phyloP scores from a whole-genome alignment of 2,888 invertebrate species.

The Bellardia pandia region DNA sequence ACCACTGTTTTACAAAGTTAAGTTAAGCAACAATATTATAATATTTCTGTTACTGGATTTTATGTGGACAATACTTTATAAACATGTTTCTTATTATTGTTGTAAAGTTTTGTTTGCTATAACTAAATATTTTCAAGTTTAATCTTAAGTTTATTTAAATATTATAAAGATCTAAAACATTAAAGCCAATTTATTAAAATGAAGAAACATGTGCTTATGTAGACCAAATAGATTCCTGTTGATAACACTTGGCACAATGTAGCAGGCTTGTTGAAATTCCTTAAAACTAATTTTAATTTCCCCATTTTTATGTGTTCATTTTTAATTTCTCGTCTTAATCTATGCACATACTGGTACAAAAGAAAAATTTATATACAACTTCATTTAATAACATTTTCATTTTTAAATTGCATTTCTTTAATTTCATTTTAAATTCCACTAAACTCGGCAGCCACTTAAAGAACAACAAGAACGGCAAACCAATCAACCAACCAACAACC shows the following conservation, averaged over 20 bases:
- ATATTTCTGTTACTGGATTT: too few species aligned
- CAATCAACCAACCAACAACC: neutral
- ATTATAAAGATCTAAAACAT: too few species aligned
- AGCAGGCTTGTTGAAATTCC: neutral
- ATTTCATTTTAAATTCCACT: slow-evolving; percentile 54
- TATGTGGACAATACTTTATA: too few species aligned
- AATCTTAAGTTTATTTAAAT: too few species aligned
- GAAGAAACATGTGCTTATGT: neutral
- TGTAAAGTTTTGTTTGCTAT: too few species aligned
- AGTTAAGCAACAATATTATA: too few species aligned
- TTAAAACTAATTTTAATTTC: slow-evolving; percentile 30
- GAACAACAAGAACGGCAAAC: neutral
- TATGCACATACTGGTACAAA: neutral
- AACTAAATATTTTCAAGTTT: too few species aligned
- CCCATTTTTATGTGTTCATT: slow-evolving; percentile 13
- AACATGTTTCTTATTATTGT: too few species aligned
- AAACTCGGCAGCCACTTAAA: slow-evolving; percentile 25
- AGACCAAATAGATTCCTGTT: neutral
- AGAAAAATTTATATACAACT: slow-evolving; percentile 24
- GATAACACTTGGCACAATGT: neutral
- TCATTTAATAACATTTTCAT: slow-evolving; percentile 60
- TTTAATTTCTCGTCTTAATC: slow-evolving; percentile 9
- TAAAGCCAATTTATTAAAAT: too few species aligned
- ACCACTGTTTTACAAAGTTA: too few species aligned
- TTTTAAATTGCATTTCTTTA: slow-evolving; percentile 55